Evolutionary conservation across 2,888 invertebrate species (phyloP).

Genomic region (Cantharis rufa): DNA sequence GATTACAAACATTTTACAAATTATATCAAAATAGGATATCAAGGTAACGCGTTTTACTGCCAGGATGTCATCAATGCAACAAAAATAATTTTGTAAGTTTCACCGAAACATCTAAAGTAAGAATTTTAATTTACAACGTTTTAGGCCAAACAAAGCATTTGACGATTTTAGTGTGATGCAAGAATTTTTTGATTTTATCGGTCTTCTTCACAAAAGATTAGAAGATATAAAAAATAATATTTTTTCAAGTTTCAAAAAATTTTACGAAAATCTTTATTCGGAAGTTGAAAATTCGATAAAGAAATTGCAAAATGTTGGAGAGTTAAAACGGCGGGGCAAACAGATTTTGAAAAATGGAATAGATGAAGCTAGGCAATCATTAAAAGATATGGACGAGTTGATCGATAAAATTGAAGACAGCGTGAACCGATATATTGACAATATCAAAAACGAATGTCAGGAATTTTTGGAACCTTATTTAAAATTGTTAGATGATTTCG

Average conservation of each 20-base stretch:
- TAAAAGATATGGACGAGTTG: constrained; percentile 32
- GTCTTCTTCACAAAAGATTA: not conserved
- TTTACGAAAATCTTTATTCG: not conserved
- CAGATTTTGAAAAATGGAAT: constrained; percentile 32
- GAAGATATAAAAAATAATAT: not conserved
- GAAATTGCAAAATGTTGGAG: constrained; percentile 32
- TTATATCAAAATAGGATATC: constrained; percentile 55
- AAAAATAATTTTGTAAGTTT: constrained; percentile 15
- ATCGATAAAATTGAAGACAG: constrained; percentile 28
- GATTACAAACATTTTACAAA: constrained; percentile 53
- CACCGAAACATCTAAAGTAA: not conserved
- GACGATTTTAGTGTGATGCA: not conserved
- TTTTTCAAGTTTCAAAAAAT: not conserved
- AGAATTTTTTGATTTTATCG: not conserved
- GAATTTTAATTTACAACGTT: not conserved
- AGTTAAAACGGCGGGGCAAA: constrained; percentile 34
- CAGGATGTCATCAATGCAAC: constrained; percentile 46
- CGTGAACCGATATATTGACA: constrained; percentile 28
- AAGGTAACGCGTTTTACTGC: constrained; percentile 56
- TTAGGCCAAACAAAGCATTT: not conserved
- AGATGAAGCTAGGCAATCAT: constrained; percentile 30
- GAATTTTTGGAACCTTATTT: constrained; percentile 36
- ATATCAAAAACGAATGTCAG: constrained; percentile 25
- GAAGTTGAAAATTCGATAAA: constrained; percentile 19
- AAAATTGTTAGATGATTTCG: constrained; percentile 35